Percentiles rank a stretch among this genome's conserved stretches.
Conservation (phyloP, 2,797 vertebrate genomes). For the Petrocephalus sullivani region DNA sequence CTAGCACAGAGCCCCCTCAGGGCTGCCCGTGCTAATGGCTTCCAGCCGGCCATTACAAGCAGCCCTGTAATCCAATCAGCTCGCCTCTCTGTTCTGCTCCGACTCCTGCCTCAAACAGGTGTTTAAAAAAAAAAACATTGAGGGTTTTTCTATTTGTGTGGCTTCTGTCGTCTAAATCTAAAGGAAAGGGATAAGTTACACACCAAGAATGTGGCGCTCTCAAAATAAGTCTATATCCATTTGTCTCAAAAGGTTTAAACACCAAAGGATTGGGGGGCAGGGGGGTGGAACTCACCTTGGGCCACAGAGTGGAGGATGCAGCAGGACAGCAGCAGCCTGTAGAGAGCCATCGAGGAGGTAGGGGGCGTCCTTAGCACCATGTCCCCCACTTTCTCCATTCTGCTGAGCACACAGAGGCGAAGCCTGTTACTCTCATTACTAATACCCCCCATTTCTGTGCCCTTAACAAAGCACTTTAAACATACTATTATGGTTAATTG, state of each 20-base stretch:
- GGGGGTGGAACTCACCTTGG: constrained; percentile 54
- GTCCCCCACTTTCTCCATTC: constrained; percentile 43
- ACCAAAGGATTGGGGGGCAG: neutral
- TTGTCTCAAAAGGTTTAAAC: constrained; percentile 6
- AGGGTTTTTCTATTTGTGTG: neutral
- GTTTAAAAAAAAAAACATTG: neutral
- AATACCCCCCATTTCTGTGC: neutral
- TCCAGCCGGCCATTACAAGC: neutral
- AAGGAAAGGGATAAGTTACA: neutral
- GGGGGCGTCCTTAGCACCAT: constrained; percentile 54
- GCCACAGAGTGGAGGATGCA: constrained; percentile 56
- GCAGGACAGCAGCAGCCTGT: constrained; percentile 59
- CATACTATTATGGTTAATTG: neutral
- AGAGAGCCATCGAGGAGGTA: constrained; percentile 55
- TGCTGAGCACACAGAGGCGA: constrained; percentile 30
- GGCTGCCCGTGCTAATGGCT: neutral
- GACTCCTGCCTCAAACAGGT: neutral
- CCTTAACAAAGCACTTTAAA: neutral
- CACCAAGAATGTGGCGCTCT: neutral
- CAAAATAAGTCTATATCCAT: neutral
- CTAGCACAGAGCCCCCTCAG: neutral
- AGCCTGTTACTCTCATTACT: neutral
- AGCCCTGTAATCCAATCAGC: neutral
- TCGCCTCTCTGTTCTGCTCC: neutral
- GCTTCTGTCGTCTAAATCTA: neutral